Conservation (phyloP, 2,113 vertebrate genomes). For the Neolamprologus tretocephalus region DNA sequence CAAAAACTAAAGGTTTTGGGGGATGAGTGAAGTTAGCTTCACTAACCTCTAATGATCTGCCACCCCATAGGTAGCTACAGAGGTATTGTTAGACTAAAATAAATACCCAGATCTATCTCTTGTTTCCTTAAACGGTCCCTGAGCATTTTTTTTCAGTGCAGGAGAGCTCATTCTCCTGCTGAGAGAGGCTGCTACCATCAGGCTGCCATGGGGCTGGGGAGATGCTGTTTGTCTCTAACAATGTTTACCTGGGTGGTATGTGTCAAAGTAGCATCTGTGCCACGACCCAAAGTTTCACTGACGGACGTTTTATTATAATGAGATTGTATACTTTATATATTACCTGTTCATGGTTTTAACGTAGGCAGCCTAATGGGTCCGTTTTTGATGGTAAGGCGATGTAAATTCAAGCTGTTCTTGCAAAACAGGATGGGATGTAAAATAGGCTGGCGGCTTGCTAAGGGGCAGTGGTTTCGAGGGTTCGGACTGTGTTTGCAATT, state of each 20-base stretch:
- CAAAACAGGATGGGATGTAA: neutral
- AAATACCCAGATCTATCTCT: neutral
- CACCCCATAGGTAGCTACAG: neutral
- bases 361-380: neutral
- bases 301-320: neutral
- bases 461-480: neutral
- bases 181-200: neutral
- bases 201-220: neutral
- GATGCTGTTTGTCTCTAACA: neutral
- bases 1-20: neutral
- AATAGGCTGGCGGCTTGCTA: neutral
- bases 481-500: neutral
- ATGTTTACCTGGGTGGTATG: neutral
- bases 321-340: neutral
- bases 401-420: neutral
- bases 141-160: neutral
- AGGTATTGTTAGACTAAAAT: neutral
- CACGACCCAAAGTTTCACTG: neutral
- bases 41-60: neutral
- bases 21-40: neutral
- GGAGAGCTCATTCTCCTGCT: neutral
- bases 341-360: neutral
- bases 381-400: neutral
- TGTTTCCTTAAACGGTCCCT: neutral
- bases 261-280: neutral